Evolutionary conservation across 2,113 vertebrate genomes (phyloP).

Genomic region (Oryzias javanicus): DNA sequence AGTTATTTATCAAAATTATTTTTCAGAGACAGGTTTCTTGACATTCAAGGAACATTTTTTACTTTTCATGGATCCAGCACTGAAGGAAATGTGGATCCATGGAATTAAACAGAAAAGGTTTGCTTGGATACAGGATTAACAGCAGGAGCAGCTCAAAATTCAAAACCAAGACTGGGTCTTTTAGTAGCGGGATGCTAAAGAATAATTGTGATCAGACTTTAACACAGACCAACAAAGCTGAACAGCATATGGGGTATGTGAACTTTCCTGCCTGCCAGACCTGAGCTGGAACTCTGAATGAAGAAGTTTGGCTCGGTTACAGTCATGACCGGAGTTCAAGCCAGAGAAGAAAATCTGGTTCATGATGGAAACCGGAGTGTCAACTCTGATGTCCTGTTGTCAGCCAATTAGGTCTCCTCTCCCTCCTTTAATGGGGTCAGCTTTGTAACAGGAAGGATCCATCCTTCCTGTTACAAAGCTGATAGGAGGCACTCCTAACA

Average conservation of each 20-base stretch:
- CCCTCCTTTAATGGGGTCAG: conserved; percentile 48
- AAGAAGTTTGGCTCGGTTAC: conserved; percentile 8
- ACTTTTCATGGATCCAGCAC: conserved; percentile 60
- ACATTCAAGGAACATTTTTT: conserved; percentile 62
- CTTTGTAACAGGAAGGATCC: not conserved
- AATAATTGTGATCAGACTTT: not conserved
- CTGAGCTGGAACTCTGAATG: not conserved
- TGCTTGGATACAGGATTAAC: conserved; percentile 44
- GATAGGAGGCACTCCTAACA: conserved; percentile 51
- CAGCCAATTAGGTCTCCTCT: conserved; percentile 52
- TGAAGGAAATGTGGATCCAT: conserved; percentile 32
- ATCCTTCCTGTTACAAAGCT: conserved; percentile 56
- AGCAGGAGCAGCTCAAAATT: conserved; percentile 10
- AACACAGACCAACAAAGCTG: not conserved
- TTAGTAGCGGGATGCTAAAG: conserved; percentile 6
- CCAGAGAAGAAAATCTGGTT: conserved; percentile 18
- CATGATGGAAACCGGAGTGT: conserved; percentile 39
- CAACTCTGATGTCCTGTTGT: conserved; percentile 47
- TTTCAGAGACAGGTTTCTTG: conserved; percentile 54
- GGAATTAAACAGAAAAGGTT: conserved; percentile 1
- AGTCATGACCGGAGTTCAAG: not conserved
- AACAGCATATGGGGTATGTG: not conserved
- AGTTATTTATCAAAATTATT: conserved; percentile 69
- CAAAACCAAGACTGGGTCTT: conserved; percentile 8
- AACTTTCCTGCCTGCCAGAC: not conserved